Evolutionary conservation across 2,113 vertebrate species (phyloP).

Genomic region (Eonycteris spelaea): DNA sequence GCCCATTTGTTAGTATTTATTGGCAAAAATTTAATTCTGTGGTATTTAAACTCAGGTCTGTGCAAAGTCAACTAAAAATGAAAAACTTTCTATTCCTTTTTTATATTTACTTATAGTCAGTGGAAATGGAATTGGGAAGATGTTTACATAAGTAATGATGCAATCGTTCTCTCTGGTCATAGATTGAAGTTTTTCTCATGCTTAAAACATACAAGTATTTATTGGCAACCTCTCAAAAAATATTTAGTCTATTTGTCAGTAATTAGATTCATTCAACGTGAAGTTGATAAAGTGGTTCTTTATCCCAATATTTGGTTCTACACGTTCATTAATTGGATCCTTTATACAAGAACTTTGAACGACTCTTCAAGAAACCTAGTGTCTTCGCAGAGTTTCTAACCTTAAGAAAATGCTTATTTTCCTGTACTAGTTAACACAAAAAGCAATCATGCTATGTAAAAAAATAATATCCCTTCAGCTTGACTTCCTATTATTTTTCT

Average conservation of each 20-base stretch:
- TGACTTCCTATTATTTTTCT: not conserved
- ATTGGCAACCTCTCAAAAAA: not conserved
- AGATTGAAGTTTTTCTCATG: not conserved
- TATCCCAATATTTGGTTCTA: not conserved
- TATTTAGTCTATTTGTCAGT: not conserved
- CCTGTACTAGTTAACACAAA: not conserved
- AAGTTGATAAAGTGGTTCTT: not conserved
- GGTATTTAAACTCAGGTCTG: conserved; percentile 51
- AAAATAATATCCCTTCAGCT: not conserved
- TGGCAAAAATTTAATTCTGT: conserved; percentile 26
- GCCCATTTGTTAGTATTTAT: not conserved
- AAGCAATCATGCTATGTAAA: not conserved
- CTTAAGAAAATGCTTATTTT: not conserved
- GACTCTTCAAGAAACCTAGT: not conserved
- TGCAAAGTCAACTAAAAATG: conserved; percentile 19
- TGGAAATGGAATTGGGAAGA: conserved; percentile 19
- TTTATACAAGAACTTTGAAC: conserved; percentile 11
- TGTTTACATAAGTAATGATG: not conserved
- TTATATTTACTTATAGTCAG: not conserved
- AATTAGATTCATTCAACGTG: not conserved
- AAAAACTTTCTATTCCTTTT: not conserved
- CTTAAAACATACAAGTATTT: not conserved
- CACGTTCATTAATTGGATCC: not conserved
- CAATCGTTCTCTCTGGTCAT: not conserved
- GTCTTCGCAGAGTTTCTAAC: not conserved